Conservation (phyloP, 2,113 vertebrate species). For the Lucifuga dentata region DNA sequence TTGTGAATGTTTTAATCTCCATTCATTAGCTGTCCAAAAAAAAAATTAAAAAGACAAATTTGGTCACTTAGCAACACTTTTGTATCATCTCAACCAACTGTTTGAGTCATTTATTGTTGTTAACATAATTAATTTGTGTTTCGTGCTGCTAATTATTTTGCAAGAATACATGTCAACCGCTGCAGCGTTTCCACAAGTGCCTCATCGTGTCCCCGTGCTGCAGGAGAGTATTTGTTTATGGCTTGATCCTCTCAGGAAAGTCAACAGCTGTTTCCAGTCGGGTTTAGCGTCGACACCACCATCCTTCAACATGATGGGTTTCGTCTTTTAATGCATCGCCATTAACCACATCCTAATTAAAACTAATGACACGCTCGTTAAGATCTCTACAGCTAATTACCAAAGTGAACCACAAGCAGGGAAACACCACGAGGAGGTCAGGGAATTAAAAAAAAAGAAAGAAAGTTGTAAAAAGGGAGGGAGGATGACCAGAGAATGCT, state of each 20-base stretch:
- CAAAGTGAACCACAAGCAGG: constrained; percentile 62
- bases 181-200: constrained; percentile 7
- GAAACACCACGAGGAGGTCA: constrained; percentile 64
- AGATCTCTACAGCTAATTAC: constrained; percentile 88
- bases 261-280: constrained; percentile 79
- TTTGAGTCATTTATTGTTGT: no score
- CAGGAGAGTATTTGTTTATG: constrained; percentile 70
- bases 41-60: no score
- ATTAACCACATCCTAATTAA: constrained; percentile 93
- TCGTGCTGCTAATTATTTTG: background rate
- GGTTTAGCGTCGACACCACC: constrained; percentile 43
- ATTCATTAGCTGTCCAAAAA: no score
- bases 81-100: no score
- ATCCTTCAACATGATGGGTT: constrained; percentile 77
- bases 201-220: constrained; percentile 31
- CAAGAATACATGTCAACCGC: background rate
- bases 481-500: constrained; percentile 72
- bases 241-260: constrained; percentile 68
- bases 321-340: constrained; percentile 88
- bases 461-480: constrained; percentile 79
- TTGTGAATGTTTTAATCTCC: no score
- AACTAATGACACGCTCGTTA: constrained; percentile 91
- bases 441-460: constrained; percentile 72
- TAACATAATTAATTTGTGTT: background rate
- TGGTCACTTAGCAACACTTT: no score